Evolutionary conservation across 2,888 invertebrate species (phyloP).

Genomic region (Rambutsinella grinnellia): DNA sequence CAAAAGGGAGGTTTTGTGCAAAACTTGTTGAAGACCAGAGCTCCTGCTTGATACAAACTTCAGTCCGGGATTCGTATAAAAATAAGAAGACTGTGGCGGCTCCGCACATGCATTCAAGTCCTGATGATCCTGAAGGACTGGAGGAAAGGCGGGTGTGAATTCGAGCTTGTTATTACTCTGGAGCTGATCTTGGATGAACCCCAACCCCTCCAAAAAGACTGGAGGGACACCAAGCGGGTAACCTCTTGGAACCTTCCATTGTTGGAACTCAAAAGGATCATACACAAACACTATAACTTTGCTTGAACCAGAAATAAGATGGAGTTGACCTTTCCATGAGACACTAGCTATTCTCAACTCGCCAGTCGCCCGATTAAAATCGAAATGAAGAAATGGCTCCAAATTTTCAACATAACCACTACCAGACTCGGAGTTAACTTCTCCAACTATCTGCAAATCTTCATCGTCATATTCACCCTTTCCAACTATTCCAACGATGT

Average conservation of each 20-base stretch:
- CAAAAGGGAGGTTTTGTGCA: conserved; percentile 26
- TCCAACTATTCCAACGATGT: background rate
- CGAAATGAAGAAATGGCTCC: too few relatives aligned
- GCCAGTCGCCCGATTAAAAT: too few relatives aligned
- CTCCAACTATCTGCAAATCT: background rate
- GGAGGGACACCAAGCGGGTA: conserved; percentile 18
- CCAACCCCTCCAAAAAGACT: conserved; percentile 13
- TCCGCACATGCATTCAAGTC: conserved; percentile 8
- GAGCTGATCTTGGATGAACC: background rate
- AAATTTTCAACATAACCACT: background rate
- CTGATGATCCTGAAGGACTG: conserved; percentile 17
- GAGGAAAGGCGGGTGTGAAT: conserved; percentile 15
- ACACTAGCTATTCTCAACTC: too few relatives aligned
- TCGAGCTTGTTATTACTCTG: background rate
- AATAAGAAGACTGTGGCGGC: background rate
- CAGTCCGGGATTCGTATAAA: background rate
- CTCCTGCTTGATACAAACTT: conserved; percentile 10
- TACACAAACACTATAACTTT: conserved; percentile 14
- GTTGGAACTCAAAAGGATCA: conserved; percentile 19
- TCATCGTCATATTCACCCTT: background rate
- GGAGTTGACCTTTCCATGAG: background rate
- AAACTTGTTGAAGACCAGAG: conserved; percentile 24
- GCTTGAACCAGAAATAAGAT: background rate
- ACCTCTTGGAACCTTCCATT: conserved; percentile 8
- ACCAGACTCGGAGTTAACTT: background rate